Base-by-base conservation (phyloP, 1,140 invertebrate species). In the Atta texana region DNA sequence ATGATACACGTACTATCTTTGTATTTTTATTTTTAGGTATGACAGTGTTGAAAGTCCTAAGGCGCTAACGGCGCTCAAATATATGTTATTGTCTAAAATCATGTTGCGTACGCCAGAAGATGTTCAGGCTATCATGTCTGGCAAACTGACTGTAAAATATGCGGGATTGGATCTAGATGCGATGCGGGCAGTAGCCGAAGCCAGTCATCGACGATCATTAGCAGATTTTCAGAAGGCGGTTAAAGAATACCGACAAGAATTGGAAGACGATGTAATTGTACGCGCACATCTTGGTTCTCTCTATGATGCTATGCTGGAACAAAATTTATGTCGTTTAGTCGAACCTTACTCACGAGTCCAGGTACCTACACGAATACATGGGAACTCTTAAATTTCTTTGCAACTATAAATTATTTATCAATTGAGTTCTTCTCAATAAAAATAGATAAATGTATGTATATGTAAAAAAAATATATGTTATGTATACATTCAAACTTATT, bases 1-100 rank as follows among this genome's bases (percentile, higher is more conserved):
- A 44, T 18, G 6, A 82, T 16, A 4, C 2, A 4, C 16, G 4
- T 44, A 1, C 0, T 14, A 16, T 80, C 0, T 81, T 0, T 18
- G 16, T 57, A 3, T 31, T 63, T 86, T 18, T 59, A 68, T 69
- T 91, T 92, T 1, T 53, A 95, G 95, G 18, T 99, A 99, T 95
- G 99, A 99, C 95, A 99, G 98, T 89, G 98, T 99, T 21, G 98
- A 99, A 92, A 97, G 96, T 92, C 97, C 97, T 16, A 99, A 98
- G 95, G 99, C 99, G 12, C 94, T 99, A 3, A 98, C 97, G 59
- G 98, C 98, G 28, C 95, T 99, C 1, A 99, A 99, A 94, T 99
- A 99, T 95, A 99, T 99, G 99, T 96, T 99, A 82, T 94, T 99
- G 68, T 99, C 98, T 68, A 99, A 99, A 96, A 99, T 99, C 87